A percentile compares a stretch with the other conserved stretches of the same genome.
Evolutionary conservation across 1,140 invertebrate species (phyloP).

Genomic region (Aphaenogaster ashmeadi): DNA sequence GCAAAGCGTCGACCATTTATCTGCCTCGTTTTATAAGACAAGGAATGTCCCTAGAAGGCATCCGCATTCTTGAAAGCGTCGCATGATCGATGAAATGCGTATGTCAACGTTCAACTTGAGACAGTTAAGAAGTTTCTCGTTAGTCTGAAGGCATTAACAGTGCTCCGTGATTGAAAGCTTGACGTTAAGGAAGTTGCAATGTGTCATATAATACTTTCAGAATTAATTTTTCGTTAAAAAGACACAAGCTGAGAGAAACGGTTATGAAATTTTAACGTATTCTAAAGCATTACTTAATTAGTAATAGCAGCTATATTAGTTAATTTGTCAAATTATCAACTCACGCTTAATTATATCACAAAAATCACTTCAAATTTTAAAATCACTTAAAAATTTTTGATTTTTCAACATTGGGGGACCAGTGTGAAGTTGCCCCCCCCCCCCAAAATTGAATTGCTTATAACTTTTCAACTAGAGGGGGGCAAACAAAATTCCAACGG

Average conservation of each 20-base stretch:
- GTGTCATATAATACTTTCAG: not conserved
- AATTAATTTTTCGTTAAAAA: conserved; percentile 16
- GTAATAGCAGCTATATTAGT: not conserved
- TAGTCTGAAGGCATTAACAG: conserved; percentile 6
- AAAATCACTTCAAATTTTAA: not conserved
- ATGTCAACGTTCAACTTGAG: conserved; percentile 44
- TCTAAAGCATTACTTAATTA: not conserved
- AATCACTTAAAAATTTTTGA: too few relatives aligned
- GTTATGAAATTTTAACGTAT: not conserved
- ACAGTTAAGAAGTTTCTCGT: conserved; percentile 18
- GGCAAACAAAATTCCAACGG: too few relatives aligned
- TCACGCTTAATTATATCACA: not conserved
- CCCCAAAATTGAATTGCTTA: too few relatives aligned
- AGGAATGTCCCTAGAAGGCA: conserved; percentile 6
- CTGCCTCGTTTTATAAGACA: conserved; percentile 26
- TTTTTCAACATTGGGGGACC: too few relatives aligned
- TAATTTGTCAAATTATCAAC: conserved; percentile 4
- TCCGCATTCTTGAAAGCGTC: conserved; percentile 29
- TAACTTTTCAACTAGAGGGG: too few relatives aligned
- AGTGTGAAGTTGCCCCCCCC: too few relatives aligned
- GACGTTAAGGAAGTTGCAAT: conserved; percentile 11
- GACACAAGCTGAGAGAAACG: not conserved
- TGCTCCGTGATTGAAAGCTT: conserved; percentile 13
- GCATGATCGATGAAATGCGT: conserved; percentile 56
- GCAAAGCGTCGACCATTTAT: conserved; percentile 39